Evolutionary conservation across 2,113 vertebrate species (phyloP).

Genomic region (Balaenoptera acutorostrata): DNA sequence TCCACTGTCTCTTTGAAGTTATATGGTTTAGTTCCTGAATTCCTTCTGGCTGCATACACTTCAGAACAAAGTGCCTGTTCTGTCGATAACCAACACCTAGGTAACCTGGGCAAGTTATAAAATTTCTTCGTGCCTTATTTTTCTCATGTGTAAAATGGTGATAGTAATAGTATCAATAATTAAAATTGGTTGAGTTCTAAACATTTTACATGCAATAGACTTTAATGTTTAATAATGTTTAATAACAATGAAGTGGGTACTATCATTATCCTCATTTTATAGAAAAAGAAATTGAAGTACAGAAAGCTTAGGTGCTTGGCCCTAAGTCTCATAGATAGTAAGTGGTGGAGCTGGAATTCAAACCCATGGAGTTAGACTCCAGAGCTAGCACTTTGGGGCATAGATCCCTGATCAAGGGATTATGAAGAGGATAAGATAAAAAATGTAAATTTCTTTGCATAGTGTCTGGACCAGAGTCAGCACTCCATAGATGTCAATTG

Average conservation of each 20-base stretch:
- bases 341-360: neutral
- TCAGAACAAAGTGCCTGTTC: neutral
- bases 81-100: neutral
- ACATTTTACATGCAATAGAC: neutral
- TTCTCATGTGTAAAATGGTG: neutral
- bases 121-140: neutral
- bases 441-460: neutral
- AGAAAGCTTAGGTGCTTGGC: neutral
- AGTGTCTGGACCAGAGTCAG: neutral
- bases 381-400: neutral
- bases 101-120: neutral
- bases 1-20: neutral
- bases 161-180: neutral
- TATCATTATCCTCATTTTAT: neutral
- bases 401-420: neutral
- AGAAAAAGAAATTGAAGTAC: neutral
- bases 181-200: neutral
- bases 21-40: neutral
- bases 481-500: neutral
- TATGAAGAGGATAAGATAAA: neutral
- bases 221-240: neutral
- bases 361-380: neutral
- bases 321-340: neutral
- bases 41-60: neutral
- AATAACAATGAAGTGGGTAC: neutral